These are phyloP conservation scores for Poecilia gillii DNA, from an alignment of 2,797 vertebrate species.

Conservation along the genomic window DNA sequence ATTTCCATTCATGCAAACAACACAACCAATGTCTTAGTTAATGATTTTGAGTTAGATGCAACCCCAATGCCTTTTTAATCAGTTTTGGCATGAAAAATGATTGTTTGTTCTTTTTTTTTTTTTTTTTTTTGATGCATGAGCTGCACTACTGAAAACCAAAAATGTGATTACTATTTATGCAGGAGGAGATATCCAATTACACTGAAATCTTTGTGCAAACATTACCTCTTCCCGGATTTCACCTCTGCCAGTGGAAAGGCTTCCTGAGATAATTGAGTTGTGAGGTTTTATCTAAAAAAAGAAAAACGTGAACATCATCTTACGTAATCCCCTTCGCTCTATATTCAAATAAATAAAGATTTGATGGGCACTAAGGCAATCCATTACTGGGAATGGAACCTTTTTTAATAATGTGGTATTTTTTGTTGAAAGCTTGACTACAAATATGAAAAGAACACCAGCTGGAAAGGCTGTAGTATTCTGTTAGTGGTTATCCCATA, in stretches of 20 bases:
- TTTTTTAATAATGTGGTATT: conserved; percentile 5
- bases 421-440: conserved; percentile 36
- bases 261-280: conserved; percentile 67
- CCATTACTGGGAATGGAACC: conserved; percentile 1
- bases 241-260: conserved; percentile 65
- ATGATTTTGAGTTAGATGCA: conserved; percentile 39
- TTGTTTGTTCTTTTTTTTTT: conserved; percentile 64
- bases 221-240: conserved; percentile 74
- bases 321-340: conserved; percentile 47
- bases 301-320: conserved; percentile 55
- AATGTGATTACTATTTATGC: conserved; percentile 77
- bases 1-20: conserved; percentile 29
- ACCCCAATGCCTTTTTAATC: conserved; percentile 56
- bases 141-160: conserved; percentile 67
- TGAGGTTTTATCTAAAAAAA: conserved; percentile 52
- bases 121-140: conserved; percentile 60
- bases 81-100: conserved; percentile 52
- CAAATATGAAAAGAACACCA: conserved; percentile 27
- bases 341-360: conserved; percentile 45
- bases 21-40: conserved; percentile 18
- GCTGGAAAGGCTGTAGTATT: conserved; percentile 21
- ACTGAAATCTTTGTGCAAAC: conserved; percentile 77
- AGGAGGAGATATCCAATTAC: conserved; percentile 78
- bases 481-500: conserved; percentile 13
- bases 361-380: conserved; percentile 8